phyloP scores from a whole-genome alignment of 2,797 vertebrate genomes.

The Harpagifer antarcticus region DNA sequence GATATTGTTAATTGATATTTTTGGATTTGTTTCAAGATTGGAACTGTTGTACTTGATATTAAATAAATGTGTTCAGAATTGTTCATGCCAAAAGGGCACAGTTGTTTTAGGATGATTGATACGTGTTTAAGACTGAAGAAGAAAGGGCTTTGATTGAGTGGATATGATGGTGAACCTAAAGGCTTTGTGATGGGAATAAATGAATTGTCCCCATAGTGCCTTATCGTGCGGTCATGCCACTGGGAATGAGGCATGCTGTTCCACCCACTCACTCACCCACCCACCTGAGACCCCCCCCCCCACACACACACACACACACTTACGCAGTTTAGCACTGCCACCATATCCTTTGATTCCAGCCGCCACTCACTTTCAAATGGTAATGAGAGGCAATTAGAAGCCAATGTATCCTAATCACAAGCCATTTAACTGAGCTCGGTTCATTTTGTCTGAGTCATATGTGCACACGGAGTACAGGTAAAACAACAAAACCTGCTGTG shows the following conservation, averaged over 20 bases:
- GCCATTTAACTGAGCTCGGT: slow-evolving; percentile 78
- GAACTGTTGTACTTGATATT: no score
- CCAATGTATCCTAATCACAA: slow-evolving; percentile 84
- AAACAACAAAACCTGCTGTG: slow-evolving; percentile 2
- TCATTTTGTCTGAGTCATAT: slow-evolving; percentile 79
- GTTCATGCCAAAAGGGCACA: no score
- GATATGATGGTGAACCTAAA: not conserved
- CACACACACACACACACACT: not conserved
- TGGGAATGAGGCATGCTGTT: slow-evolving; percentile 41
- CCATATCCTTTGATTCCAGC: slow-evolving; percentile 72
- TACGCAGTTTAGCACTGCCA: no score
- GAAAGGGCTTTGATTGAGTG: not conserved
- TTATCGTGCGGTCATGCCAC: slow-evolving; percentile 37
- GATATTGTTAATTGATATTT: no score
- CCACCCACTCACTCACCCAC: slow-evolving; percentile 24
- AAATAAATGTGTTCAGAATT: no score
- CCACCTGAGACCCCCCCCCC: not conserved
- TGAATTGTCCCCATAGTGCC: slow-evolving; percentile 20
- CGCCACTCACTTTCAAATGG: slow-evolving; percentile 83
- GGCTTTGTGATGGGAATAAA: slow-evolving; percentile 19
- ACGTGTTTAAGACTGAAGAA: not conserved
- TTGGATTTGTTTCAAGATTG: no score
- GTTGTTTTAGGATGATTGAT: not conserved
- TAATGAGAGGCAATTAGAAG: slow-evolving; percentile 86
- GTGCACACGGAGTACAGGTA: slow-evolving; percentile 32